A percentile compares a stretch with the other conserved stretches of the same genome.
Evolutionary conservation across 2,888 invertebrate genomes (phyloP).

Genomic region (Melieria crassipennis): DNA sequence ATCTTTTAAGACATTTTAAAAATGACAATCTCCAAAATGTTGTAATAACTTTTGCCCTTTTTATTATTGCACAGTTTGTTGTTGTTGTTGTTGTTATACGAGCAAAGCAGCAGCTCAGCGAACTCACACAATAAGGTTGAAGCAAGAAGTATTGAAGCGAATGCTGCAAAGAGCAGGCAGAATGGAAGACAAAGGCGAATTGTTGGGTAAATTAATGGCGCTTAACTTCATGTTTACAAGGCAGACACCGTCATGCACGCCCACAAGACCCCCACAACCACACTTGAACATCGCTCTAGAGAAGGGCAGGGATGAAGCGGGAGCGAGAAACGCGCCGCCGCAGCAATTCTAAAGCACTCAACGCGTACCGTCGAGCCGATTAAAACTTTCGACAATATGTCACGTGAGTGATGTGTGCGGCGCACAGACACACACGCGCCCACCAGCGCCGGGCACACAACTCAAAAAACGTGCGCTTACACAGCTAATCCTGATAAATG

Average conservation of each 20-base stretch:
- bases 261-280: background rate
- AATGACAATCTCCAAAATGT: too few species aligned
- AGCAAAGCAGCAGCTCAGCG: too few species aligned
- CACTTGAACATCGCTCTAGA: background rate
- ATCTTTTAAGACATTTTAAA: too few species aligned
- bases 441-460: background rate
- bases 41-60: too few species aligned
- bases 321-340: background rate
- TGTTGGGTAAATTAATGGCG: constrained; percentile 25
- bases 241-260: background rate
- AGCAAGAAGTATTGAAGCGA: too few species aligned
- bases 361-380: constrained; percentile 51
- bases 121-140: too few species aligned
- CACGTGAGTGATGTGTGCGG: constrained; percentile 36
- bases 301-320: background rate
- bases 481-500: constrained; percentile 39
- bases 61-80: too few species aligned
- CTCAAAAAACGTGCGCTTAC: background rate
- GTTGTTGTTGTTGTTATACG: too few species aligned
- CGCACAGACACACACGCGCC: background rate
- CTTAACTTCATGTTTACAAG: constrained; percentile 14
- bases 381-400: constrained; percentile 52
- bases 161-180: background rate
- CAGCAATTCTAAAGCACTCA: constrained; percentile 17
- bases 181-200: background rate